A percentile compares a stretch with the other conserved stretches of the same genome.
These are phyloP conservation scores for Hystrix brachyura DNA, from an alignment of 2,113 vertebrate species.

Conservation along the genomic window DNA sequence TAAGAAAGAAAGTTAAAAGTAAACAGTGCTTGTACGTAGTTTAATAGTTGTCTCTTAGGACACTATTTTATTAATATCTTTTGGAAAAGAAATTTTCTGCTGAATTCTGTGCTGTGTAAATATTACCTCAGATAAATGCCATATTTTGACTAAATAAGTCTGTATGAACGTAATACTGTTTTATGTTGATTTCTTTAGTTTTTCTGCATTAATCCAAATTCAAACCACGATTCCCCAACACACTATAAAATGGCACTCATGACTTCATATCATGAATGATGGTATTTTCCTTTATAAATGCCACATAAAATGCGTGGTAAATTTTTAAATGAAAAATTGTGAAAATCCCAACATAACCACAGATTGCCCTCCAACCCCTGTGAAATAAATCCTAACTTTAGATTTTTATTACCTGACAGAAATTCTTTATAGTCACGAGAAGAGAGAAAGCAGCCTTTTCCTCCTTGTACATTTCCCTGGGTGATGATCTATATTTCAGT, in stretches of 20 bases:
- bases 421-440: slow-evolving; percentile 58
- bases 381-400: slow-evolving; percentile 72
- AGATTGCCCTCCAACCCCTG: slow-evolving; percentile 57
- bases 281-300: slow-evolving; percentile 50
- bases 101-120: background rate
- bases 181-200: slow-evolving; percentile 26
- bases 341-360: slow-evolving; percentile 54
- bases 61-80: slow-evolving; percentile 65
- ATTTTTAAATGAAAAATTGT: slow-evolving; percentile 62
- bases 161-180: slow-evolving; percentile 44
- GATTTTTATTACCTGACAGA: slow-evolving; percentile 70
- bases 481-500: slow-evolving; percentile 36
- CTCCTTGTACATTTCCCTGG: slow-evolving; percentile 16
- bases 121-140: slow-evolving; percentile 45
- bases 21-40: background rate
- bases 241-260: background rate
- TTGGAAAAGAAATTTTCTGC: slow-evolving; percentile 38
- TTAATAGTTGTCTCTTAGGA: slow-evolving; percentile 31
- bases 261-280: slow-evolving; percentile 65
- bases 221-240: slow-evolving; percentile 13
- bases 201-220: slow-evolving; percentile 69
- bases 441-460: background rate
- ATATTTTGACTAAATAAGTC: slow-evolving; percentile 58
- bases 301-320: background rate
- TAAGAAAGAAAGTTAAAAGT: slow-evolving; percentile 49